Evolutionary conservation across 2,113 vertebrate genomes (phyloP), one percentile per base, ranked within the genome.

Genomic region (Melanotaenia duboulayi): DNA sequence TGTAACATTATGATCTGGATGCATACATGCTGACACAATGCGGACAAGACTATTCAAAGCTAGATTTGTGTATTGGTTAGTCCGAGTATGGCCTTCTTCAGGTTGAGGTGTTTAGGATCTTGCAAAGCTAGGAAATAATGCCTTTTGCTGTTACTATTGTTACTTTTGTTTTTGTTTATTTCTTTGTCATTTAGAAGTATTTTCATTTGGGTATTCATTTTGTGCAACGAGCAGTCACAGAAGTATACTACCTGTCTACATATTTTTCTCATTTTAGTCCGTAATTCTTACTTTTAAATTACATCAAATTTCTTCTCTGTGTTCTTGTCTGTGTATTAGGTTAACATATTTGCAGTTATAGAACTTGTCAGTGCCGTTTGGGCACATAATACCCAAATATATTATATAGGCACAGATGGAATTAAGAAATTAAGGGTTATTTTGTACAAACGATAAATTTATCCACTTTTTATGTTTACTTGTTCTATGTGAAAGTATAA

Each of bases 351-450:
- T 44, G 4, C 13, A 44, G 14, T 20, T 20, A 44, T 61, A 14
- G 44, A 25, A 46, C 22, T 2, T 46, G n/a, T 39, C 12, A 60
- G 37, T 40, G 20, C 0, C 22, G 57, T 42, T 23, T n/a, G n/a
- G n/a, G n/a, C n/a, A n/a, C n/a, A n/a, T n/a, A n/a, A n/a, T n/a
- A n/a, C n/a, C n/a, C n/a, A n/a, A n/a, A n/a, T n/a, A n/a, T 28
- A 6, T 28, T 28, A 28, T 28, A 28, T 20, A n/a, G 19, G 17
- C 40, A 54, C 24, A 62, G 24, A 46, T 54, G 54, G 11, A n/a
- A 62, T 4, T 61, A 71, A 5, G 28, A 44, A 22, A 71, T n/a
- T n/a, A 62, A 22, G 17, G 28, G 37, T 6, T 39, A 68, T 69
- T 46, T 37, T 37, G 24, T 22, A 24, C 20, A 35, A 22, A 32